Percentiles rank a stretch among this genome's conserved stretches.
These are phyloP conservation scores for Kryphioiulus occultus DNA, from an alignment of 2,888 invertebrate species.

Conservation along the genomic window DNA sequence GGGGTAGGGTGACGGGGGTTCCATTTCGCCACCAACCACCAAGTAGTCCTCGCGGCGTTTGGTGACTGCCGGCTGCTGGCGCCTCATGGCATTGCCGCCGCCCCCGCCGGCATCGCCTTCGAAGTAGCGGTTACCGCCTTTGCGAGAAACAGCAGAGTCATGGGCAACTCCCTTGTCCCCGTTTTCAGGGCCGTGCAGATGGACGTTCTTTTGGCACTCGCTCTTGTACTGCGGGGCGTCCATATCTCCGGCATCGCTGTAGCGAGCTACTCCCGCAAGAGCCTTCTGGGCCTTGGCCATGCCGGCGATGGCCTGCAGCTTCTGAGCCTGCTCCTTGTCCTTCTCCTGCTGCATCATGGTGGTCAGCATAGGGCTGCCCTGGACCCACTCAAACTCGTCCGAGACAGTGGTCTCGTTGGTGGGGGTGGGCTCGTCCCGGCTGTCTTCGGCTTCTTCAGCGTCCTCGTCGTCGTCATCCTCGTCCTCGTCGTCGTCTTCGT, in stretches of 20 bases:
- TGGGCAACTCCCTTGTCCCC: not conserved
- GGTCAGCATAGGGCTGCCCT: conserved; percentile 47
- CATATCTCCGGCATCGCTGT: not conserved
- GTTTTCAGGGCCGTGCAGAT: conserved; percentile 16
- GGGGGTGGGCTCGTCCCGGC: conserved; percentile 49
- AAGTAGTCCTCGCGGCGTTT: conserved; percentile 47
- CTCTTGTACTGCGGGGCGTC: not conserved
- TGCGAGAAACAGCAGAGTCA: not conserved
- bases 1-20: not conserved
- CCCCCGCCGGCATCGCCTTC: conserved; percentile 38
- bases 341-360: conserved; percentile 44
- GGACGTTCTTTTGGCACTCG: conserved; percentile 4
- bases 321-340: conserved; percentile 10
- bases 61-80: not conserved
- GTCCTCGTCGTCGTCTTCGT: conserved; percentile 43
- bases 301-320: not conserved
- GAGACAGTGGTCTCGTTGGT: conserved; percentile 50
- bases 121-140: not conserved
- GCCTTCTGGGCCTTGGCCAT: not conserved
- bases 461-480: conserved; percentile 52
- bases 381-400: conserved; percentile 53
- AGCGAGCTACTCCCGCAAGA: not conserved
- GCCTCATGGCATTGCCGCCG: not conserved
- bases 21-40: conserved; percentile 49
- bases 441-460: conserved; percentile 48